A percentile compares a stretch with the other conserved stretches of the same genome.
Conservation (phyloP, 2,113 vertebrate species). For the Gadus macrocephalus region DNA sequence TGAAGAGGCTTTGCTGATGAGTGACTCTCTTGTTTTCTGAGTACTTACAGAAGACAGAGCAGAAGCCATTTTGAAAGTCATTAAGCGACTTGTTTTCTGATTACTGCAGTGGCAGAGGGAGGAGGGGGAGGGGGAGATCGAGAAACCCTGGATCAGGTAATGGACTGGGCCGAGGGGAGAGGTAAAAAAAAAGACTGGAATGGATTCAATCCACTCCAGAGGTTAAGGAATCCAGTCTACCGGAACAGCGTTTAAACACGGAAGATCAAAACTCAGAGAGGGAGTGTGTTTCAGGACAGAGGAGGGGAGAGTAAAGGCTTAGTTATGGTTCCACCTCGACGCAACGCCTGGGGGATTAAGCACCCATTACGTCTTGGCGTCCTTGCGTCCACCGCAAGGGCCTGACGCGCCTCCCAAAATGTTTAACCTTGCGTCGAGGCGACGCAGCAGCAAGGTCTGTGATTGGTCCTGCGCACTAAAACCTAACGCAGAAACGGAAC, state of each 20-base stretch:
- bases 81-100: slow-evolving; percentile 14
- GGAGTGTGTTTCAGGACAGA: background rate
- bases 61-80: slow-evolving; percentile 30
- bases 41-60: background rate
- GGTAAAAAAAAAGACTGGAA: background rate
- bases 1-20: background rate
- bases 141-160: slow-evolving; percentile 10
- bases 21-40: background rate
- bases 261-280: background rate
- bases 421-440: too few relatives aligned
- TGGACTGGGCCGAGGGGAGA: slow-evolving; percentile 17
- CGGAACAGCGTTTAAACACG: background rate
- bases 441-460: too few relatives aligned
- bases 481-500: too few relatives aligned
- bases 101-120: slow-evolving; percentile 8
- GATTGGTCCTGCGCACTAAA: too few relatives aligned
- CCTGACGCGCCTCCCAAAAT: too few relatives aligned
- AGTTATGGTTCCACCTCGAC: too few relatives aligned
- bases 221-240: background rate
- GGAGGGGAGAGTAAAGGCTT: background rate
- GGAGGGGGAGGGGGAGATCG: background rate
- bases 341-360: too few relatives aligned
- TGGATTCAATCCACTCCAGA: background rate
- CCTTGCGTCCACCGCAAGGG: too few relatives aligned
- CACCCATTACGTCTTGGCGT: too few relatives aligned